Evolutionary conservation across 2,797 vertebrate species (phyloP).

Genomic region (Ceyx erithaca): DNA sequence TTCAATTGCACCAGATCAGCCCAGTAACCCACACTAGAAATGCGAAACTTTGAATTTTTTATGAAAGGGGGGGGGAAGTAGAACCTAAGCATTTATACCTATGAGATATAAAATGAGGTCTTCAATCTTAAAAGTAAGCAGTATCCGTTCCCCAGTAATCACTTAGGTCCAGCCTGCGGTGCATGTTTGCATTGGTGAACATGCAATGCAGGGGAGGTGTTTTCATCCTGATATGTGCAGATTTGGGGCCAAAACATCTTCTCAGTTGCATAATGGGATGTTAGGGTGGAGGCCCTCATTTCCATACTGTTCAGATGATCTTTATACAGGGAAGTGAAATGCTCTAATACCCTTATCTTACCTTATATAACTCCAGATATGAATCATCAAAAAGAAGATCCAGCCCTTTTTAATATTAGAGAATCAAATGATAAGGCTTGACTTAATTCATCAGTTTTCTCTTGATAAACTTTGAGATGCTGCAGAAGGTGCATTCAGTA

Average conservation of each 20-base stretch:
- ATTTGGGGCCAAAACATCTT: slow-evolving; percentile 8
- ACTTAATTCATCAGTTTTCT: slow-evolving; percentile 36
- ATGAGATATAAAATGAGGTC: background rate
- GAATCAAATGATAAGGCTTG: slow-evolving; percentile 39
- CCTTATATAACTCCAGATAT: slow-evolving; percentile 51
- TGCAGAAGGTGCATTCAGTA: background rate
- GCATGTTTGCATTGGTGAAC: background rate
- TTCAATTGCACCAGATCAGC: background rate
- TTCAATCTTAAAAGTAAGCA: background rate
- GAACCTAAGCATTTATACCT: background rate
- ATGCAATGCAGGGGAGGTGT: background rate
- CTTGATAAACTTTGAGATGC: slow-evolving; percentile 43
- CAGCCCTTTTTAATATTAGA: slow-evolving; percentile 50
- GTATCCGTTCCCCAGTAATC: background rate
- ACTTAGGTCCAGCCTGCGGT: background rate
- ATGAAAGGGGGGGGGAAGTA: background rate
- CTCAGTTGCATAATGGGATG: slow-evolving; percentile 9
- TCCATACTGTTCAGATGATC: slow-evolving; percentile 38
- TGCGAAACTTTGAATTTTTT: background rate
- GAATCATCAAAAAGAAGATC: slow-evolving; percentile 51
- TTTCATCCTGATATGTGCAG: background rate
- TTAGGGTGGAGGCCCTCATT: slow-evolving; percentile 55
- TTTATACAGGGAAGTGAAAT: slow-evolving; percentile 36
- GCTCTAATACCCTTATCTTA: slow-evolving; percentile 50
- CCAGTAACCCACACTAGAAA: background rate